Evolutionary conservation across 53 echinoderm and acorn worm genomes (phyloP).

Genomic region (Paracentrotus lividus): DNA sequence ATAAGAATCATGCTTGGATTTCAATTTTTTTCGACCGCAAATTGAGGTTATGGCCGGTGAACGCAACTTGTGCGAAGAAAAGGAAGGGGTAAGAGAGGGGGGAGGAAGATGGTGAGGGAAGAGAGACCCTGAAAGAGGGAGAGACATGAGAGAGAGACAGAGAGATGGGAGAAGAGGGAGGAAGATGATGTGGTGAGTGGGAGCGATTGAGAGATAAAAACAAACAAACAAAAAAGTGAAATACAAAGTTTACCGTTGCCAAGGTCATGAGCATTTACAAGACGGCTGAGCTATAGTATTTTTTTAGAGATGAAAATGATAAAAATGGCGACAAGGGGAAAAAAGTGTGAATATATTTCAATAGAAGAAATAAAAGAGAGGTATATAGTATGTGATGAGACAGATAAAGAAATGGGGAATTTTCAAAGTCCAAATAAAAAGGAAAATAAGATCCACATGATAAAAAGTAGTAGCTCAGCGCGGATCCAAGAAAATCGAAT

Average conservation of each 20-base stretch:
- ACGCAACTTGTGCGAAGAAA: neutral
- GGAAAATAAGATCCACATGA: too few species aligned
- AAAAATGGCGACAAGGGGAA: neutral
- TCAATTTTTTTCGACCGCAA: slow-evolving; percentile 10
- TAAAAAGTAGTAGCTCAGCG: too few species aligned
- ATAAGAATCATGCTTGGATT: slow-evolving; percentile 20
- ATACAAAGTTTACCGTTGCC: neutral
- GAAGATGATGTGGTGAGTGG: neutral
- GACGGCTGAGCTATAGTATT: neutral
- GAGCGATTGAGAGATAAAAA: neutral
- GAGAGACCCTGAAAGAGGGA: neutral
- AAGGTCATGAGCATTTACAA: neutral
- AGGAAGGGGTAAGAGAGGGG: neutral
- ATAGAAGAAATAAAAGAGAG: neutral
- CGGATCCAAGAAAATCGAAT: too few species aligned
- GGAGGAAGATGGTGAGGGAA: slow-evolving; percentile 7
- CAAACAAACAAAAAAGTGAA: neutral
- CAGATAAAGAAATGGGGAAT: neutral
- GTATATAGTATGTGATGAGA: neutral
- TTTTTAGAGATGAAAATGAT: neutral
- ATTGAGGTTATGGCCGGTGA: slow-evolving; percentile 43
- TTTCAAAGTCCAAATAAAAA: too few species aligned
- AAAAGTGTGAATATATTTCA: neutral
- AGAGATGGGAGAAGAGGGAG: neutral
- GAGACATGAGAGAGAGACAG: neutral